Conservation (phyloP, 2,113 vertebrate species). For the Sterna hirundo region DNA sequence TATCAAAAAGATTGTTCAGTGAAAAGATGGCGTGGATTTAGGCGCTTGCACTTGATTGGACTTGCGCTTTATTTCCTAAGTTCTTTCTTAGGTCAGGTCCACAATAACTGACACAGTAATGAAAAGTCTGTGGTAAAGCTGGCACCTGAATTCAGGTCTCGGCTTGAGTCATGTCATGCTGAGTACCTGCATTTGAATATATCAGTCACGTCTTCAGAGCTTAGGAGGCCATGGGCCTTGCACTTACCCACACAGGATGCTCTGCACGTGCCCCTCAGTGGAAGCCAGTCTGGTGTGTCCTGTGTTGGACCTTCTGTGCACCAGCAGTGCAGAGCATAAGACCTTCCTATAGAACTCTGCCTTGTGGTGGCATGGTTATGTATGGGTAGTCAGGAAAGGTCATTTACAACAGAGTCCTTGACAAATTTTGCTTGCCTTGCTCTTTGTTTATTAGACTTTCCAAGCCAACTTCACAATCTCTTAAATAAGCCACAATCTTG, state of each 20-base stretch:
- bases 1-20: not conserved
- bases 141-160: not conserved
- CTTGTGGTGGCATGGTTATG: not conserved
- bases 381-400: not conserved
- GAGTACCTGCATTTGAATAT: not conserved
- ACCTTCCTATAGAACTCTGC: not conserved
- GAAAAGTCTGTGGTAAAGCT: not conserved
- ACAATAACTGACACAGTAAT: not conserved
- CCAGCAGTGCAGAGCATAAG: not conserved
- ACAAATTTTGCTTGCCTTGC: not conserved
- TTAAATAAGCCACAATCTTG: not conserved
- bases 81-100: not conserved
- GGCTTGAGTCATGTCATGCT: not conserved
- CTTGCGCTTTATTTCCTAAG: not conserved
- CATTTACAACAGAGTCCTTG: not conserved
- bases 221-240: not conserved
- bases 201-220: not conserved
- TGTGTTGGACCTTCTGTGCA: not conserved
- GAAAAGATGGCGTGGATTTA: not conserved
- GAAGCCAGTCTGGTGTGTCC: not conserved
- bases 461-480: not conserved
- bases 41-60: not conserved
- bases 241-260: accelerated
- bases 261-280: not conserved
- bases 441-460: not conserved